Evolutionary conservation across 2,888 invertebrate species (phyloP).

Genomic region (Teinopalpus imperialis): DNA sequence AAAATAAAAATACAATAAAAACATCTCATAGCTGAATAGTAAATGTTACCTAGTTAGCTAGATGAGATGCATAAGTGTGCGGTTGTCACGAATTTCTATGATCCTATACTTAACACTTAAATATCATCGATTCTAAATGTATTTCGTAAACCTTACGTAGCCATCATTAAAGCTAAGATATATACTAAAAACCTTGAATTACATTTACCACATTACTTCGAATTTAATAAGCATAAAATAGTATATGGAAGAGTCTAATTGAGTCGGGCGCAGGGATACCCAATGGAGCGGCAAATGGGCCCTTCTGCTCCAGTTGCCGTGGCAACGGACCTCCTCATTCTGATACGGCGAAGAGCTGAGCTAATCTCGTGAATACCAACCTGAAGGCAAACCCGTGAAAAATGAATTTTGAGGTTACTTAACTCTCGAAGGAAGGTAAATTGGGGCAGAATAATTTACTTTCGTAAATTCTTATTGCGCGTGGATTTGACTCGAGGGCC

Average conservation of each 20-base stretch:
- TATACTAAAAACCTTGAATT: slow-evolving; percentile 6
- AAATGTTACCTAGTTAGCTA: too few relatives aligned
- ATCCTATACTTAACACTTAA: too few relatives aligned
- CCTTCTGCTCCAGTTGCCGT: slow-evolving; percentile 70
- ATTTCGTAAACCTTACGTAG: too few relatives aligned
- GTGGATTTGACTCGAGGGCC: slow-evolving; percentile 31
- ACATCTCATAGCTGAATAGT: too few relatives aligned
- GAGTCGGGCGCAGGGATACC: slow-evolving; percentile 56
- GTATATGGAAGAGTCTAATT: slow-evolving; percentile 43
- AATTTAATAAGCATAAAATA: slow-evolving; percentile 20
- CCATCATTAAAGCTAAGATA: too few relatives aligned
- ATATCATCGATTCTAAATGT: too few relatives aligned
- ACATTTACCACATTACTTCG: slow-evolving; percentile 11
- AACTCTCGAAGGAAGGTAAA: slow-evolving; percentile 46
- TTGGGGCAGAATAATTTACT: slow-evolving; percentile 57
- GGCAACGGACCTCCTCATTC: slow-evolving; percentile 54
- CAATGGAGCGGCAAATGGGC: slow-evolving; percentile 71
- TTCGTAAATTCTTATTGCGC: slow-evolving; percentile 39
- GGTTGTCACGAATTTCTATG: too few relatives aligned
- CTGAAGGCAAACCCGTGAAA: slow-evolving; percentile 50
- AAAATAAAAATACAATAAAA: too few relatives aligned
- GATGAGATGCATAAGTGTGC: too few relatives aligned
- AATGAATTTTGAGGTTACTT: slow-evolving; percentile 58
- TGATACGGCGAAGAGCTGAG: slow-evolving; percentile 51
- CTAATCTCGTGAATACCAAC: slow-evolving; percentile 60